Percentiles rank a stretch among this genome's conserved stretches.
phyloP scores from a whole-genome alignment of 1,140 invertebrate species.

The Theocolax elegans region DNA sequence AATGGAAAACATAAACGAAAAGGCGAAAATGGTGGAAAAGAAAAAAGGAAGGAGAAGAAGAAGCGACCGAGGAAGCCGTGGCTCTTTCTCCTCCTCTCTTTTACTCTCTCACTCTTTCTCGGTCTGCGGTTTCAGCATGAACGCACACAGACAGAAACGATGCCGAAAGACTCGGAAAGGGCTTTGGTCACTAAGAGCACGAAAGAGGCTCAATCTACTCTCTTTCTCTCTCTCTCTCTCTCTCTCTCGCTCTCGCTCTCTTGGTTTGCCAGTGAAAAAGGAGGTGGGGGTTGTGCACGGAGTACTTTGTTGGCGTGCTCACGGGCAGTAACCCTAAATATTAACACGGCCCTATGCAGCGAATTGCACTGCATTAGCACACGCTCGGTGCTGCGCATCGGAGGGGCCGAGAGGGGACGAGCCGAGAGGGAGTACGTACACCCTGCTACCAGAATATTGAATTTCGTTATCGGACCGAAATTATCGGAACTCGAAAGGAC shows the following conservation, averaged over 20 bases:
- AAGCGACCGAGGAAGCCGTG: neutral
- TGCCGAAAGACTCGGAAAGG: neutral
- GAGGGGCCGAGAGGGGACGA: constrained; percentile 4
- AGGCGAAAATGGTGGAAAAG: too few relatives aligned
- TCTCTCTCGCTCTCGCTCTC: neutral
- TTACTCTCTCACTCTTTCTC: neutral
- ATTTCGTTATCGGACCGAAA: constrained; percentile 57
- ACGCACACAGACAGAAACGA: neutral
- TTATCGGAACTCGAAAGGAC: constrained; percentile 48
- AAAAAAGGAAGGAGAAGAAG: neutral
- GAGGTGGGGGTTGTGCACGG: constrained; percentile 48
- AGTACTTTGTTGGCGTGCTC: constrained; percentile 56
- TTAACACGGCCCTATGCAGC: constrained; percentile 53
- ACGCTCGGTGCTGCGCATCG: constrained; percentile 15
- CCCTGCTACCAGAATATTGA: too few relatives aligned
- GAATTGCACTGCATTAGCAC: constrained; percentile 56
- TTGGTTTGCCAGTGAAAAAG: neutral
- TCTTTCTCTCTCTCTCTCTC: neutral
- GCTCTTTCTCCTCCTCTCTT: neutral
- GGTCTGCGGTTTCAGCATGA: neutral
- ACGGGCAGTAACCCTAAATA: constrained; percentile 60
- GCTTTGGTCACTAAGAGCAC: constrained; percentile 16
- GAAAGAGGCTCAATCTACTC: neutral
- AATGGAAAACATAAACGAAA: neutral
- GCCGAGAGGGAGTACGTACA: too few relatives aligned